Evolutionary conservation across 2,113 vertebrate species (phyloP).

Genomic region (Phalacrocorax pelagicus): DNA sequence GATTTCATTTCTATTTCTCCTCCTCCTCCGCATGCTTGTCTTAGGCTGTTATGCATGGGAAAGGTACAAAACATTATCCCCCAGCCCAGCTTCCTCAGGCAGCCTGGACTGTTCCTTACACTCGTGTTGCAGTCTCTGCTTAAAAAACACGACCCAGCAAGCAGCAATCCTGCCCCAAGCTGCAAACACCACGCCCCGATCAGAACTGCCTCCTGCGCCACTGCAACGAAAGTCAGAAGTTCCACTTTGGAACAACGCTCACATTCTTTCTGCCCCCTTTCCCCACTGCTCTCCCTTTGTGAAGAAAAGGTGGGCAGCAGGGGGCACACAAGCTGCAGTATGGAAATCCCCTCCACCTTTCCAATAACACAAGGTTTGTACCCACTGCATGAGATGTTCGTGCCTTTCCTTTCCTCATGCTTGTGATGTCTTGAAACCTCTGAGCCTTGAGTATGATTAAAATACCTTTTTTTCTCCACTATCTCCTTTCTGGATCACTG

Average conservation of each 20-base stretch:
- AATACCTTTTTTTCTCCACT: background rate
- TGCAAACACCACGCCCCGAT: background rate
- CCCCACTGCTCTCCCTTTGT: background rate
- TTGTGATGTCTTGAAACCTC: background rate
- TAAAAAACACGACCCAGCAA: background rate
- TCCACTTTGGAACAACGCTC: background rate
- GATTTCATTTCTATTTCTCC: constrained; percentile 28
- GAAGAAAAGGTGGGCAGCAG: background rate
- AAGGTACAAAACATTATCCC: background rate
- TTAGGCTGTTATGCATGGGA: background rate
- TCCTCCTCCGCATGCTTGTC: background rate
- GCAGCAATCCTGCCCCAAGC: background rate
- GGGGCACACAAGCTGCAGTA: background rate
- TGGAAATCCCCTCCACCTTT: background rate
- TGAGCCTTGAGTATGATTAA: background rate
- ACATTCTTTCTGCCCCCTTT: background rate
- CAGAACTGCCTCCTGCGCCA: background rate
- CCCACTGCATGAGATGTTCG: background rate
- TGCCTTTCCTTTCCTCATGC: background rate
- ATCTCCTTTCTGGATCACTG: background rate
- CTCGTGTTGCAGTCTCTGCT: background rate
- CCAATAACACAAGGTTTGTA: background rate
- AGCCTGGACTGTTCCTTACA: background rate
- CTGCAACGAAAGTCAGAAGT: background rate
- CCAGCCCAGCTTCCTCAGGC: background rate